A percentile compares a stretch with the other conserved stretches of the same genome.
phyloP scores from a whole-genome alignment of 2,888 invertebrate genomes.

The Drosophila histrio region DNA sequence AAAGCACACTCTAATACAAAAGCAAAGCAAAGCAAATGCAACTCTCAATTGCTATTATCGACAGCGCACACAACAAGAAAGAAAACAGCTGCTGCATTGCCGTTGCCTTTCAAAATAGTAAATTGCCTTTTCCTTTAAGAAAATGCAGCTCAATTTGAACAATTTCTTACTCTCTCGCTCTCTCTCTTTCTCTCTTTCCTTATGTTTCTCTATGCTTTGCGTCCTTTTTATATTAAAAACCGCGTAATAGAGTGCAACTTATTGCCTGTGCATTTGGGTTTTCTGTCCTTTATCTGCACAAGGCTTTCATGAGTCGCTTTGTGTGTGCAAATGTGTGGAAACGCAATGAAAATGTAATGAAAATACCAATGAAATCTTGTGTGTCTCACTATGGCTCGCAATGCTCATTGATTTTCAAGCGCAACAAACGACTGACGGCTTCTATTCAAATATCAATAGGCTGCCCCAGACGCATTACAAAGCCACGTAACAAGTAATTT shows the following conservation, averaged over 20 bases:
- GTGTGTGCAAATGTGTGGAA: conserved; percentile 62
- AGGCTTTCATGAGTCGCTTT: conserved; percentile 40
- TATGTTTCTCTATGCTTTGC: neutral
- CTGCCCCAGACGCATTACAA: conserved; percentile 21
- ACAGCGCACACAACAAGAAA: conserved; percentile 37
- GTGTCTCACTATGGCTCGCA: conserved; percentile 4
- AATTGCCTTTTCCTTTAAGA: conserved; percentile 57
- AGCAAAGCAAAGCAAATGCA: conserved; percentile 79
- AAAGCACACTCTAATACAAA: conserved; percentile 8
- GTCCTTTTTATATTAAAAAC: conserved; percentile 62
- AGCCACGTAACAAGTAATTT: conserved; percentile 33
- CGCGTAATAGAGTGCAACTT: conserved; percentile 76
- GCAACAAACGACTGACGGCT: conserved; percentile 19
- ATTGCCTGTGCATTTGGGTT: conserved; percentile 62
- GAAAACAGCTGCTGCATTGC: conserved; percentile 13
- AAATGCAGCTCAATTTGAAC: conserved; percentile 26
- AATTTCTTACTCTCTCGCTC: neutral
- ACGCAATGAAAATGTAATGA: conserved; percentile 64
- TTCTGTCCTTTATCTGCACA: neutral
- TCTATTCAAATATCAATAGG: conserved; percentile 54
- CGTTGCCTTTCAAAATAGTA: conserved; percentile 49
- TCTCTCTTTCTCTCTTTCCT: neutral
- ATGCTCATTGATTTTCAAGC: conserved; percentile 42
- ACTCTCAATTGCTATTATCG: conserved; percentile 79
- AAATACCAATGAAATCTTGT: conserved; percentile 47